These are phyloP conservation scores for Diarsia mendica DNA, from an alignment of 2,888 invertebrate species.

Conservation along the genomic window DNA sequence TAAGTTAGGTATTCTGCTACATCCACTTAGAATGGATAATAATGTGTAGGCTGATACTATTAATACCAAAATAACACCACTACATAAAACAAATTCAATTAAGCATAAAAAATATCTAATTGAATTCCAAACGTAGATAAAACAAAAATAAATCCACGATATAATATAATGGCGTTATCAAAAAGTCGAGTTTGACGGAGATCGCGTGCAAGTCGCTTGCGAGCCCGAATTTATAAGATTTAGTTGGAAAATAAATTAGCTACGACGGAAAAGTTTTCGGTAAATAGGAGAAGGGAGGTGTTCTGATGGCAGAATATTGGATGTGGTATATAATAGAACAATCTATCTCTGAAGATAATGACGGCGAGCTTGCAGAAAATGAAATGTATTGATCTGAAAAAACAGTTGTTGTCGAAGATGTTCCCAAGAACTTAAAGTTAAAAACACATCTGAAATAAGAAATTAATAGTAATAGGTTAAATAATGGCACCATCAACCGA, in stretches of 20 bases:
- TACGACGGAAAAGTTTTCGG: slow-evolving; percentile 87
- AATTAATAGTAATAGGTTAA: neutral
- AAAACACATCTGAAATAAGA: too few relatives aligned
- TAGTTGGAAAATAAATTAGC: slow-evolving; percentile 89
- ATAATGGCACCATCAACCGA: neutral
- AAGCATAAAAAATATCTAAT: slow-evolving; percentile 44
- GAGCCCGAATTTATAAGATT: slow-evolving; percentile 87
- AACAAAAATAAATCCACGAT: slow-evolving; percentile 74
- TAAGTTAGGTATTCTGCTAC: too few relatives aligned
- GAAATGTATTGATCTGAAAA: neutral
- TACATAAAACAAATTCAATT: slow-evolving; percentile 41
- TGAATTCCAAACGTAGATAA: slow-evolving; percentile 72
- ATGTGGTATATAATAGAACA: slow-evolving; percentile 46
- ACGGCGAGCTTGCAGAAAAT: neutral
- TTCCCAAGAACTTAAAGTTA: too few relatives aligned
- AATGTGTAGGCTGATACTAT: neutral
- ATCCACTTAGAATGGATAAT: too few relatives aligned
- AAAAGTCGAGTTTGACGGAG: slow-evolving; percentile 85
- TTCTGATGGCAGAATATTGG: slow-evolving; percentile 62
- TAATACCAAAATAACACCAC: neutral
- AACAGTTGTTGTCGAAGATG: too few relatives aligned
- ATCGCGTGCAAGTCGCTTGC: slow-evolving; percentile 87
- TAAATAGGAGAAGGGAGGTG: slow-evolving; percentile 80
- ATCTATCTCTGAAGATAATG: neutral
- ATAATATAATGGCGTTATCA: slow-evolving; percentile 85